Evolutionary conservation across 2,113 vertebrate genomes (phyloP).

Genomic region (Saguinus midas): DNA sequence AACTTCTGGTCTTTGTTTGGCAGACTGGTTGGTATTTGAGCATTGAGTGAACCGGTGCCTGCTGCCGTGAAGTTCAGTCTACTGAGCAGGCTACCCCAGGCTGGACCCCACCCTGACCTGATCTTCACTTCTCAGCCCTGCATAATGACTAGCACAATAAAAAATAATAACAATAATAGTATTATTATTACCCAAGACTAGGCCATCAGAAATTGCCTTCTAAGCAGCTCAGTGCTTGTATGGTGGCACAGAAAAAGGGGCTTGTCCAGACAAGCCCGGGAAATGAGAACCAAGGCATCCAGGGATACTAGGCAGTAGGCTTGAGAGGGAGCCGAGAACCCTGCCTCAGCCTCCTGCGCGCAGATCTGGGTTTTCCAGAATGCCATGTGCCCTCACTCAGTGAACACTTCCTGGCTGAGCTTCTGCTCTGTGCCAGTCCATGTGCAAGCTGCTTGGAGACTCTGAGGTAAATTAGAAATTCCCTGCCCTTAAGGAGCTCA

Average conservation of each 20-base stretch:
- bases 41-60: not conserved
- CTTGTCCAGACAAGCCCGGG: not conserved
- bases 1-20: not conserved
- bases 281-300: not conserved
- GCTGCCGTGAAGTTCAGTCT: not conserved
- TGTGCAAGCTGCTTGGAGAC: not conserved
- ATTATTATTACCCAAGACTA: not conserved
- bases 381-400: not conserved
- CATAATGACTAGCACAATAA: not conserved
- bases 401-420: not conserved
- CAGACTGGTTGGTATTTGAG: not conserved
- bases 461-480: not conserved
- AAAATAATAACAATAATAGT: no score
- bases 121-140: not conserved
- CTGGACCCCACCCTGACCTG: not conserved
- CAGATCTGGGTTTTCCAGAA: not conserved
- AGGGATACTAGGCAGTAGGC: no score
- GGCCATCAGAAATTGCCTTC: not conserved
- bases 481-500: not conserved
- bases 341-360: accelerated
- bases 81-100: not conserved
- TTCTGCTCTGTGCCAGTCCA: not conserved
- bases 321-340: no score
- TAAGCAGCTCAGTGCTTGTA: not conserved
- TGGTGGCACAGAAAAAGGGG: not conserved